phyloP scores from a whole-genome alignment of 2,797 vertebrate species.

The Ispidina lecontei region DNA sequence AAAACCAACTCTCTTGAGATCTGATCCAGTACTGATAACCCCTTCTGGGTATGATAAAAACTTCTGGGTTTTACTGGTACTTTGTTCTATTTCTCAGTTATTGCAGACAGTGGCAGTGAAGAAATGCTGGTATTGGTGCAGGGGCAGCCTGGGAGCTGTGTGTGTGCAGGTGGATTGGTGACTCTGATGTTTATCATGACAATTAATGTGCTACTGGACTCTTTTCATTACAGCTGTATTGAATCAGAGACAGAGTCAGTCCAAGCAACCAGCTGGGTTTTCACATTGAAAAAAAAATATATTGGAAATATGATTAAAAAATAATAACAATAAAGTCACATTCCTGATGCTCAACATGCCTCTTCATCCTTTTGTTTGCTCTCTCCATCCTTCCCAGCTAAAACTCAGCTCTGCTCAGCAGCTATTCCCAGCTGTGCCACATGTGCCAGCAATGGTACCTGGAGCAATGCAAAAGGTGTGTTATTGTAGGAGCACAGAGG shows the following conservation, averaged over 20 bases:
- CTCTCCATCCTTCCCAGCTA: background rate
- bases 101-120: background rate
- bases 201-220: conserved; percentile 58
- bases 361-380: background rate
- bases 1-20: background rate
- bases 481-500: accelerated
- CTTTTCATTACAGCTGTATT: conserved; percentile 51
- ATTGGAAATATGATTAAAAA: background rate
- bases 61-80: conserved; percentile 14
- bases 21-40: conserved; percentile 63
- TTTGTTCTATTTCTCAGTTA: conserved; percentile 33
- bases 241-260: conserved; percentile 46
- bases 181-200: conserved; percentile 66
- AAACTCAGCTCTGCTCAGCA: background rate
- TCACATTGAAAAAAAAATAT: background rate
- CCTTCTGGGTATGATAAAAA: background rate
- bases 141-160: background rate
- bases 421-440: background rate
- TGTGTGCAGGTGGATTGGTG: background rate
- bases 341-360: background rate
- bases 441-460: background rate
- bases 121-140: conserved; percentile 38
- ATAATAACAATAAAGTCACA: background rate
- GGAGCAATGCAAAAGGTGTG: background rate
- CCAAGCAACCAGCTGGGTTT: background rate